Evolutionary conservation across 2,888 invertebrate species (phyloP).

Genomic region (Morpho helenor): DNA sequence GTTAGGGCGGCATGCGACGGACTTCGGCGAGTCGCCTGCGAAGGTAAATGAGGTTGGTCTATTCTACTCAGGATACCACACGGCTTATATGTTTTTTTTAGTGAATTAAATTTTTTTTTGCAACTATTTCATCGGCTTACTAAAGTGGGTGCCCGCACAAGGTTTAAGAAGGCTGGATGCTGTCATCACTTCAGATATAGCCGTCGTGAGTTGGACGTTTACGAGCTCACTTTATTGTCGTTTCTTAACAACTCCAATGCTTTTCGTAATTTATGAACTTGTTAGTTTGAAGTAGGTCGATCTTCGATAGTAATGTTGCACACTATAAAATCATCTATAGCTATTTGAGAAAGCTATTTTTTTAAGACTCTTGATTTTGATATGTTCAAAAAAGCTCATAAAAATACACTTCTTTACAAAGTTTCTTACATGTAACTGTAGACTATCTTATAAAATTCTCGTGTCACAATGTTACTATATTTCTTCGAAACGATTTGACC

Average conservation of each 20-base stretch:
- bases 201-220: conserved; percentile 35
- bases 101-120: neutral
- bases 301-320: neutral
- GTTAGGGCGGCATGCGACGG: too few relatives aligned
- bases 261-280: conserved; percentile 24
- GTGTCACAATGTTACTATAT: too few relatives aligned
- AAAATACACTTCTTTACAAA: too few relatives aligned
- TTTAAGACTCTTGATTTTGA: too few relatives aligned
- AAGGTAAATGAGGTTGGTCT: too few relatives aligned
- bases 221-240: conserved; percentile 31
- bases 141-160: conserved; percentile 10
- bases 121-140: neutral
- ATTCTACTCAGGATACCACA: too few relatives aligned
- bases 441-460: too few relatives aligned
- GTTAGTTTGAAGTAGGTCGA: conserved; percentile 22
- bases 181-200: conserved; percentile 31
- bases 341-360: too few relatives aligned
- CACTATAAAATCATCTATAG: neutral
- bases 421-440: too few relatives aligned
- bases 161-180: conserved; percentile 9
- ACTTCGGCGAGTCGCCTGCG: too few relatives aligned
- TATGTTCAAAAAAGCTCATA: too few relatives aligned
- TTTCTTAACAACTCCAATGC: conserved; percentile 31
- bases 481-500: too few relatives aligned
- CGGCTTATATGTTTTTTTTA: neutral